phyloP scores from a whole-genome alignment of 2,888 invertebrate genomes.

The Leptopilina drosophilae region DNA sequence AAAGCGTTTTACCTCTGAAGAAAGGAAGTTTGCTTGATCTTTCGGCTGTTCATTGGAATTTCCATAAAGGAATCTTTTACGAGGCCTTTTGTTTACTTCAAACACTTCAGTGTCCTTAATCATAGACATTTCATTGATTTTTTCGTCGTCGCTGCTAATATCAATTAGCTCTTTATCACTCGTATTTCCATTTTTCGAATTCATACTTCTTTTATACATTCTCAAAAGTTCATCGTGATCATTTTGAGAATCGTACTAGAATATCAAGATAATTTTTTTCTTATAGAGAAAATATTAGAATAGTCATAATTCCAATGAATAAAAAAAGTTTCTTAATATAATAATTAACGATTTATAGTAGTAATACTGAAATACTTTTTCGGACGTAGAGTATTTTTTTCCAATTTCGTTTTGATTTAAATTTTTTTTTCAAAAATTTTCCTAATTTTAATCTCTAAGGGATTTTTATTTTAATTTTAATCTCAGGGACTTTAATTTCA shows the following conservation, averaged over 20 bases:
- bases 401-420: no score
- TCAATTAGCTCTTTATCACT: slow-evolving; percentile 87
- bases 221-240: slow-evolving; percentile 73
- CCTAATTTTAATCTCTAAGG: no score
- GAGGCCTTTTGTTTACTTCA: slow-evolving; percentile 25
- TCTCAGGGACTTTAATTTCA: no score
- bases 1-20: slow-evolving; percentile 30
- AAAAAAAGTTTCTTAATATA: slow-evolving; percentile 48
- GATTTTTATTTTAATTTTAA: no score
- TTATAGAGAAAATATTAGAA: slow-evolving; percentile 13
- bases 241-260: slow-evolving; percentile 67
- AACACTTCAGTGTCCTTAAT: slow-evolving; percentile 23
- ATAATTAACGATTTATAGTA: slow-evolving; percentile 12
- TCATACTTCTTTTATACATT: slow-evolving; percentile 77
- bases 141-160: slow-evolving; percentile 86
- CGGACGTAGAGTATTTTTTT: slow-evolving; percentile 12
- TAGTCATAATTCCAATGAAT: slow-evolving; percentile 4
- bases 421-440: no score
- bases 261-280: slow-evolving; percentile 42
- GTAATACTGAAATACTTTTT: background rate
- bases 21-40: slow-evolving; percentile 18
- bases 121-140: slow-evolving; percentile 53
- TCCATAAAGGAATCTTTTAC: slow-evolving; percentile 16
- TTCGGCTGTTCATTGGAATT: slow-evolving; percentile 35
- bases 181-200: slow-evolving; percentile 72